A percentile compares a stretch with the other conserved stretches of the same genome.
Conservation (phyloP, 2,888 invertebrate species). For the Cyclophora albipunctata region DNA sequence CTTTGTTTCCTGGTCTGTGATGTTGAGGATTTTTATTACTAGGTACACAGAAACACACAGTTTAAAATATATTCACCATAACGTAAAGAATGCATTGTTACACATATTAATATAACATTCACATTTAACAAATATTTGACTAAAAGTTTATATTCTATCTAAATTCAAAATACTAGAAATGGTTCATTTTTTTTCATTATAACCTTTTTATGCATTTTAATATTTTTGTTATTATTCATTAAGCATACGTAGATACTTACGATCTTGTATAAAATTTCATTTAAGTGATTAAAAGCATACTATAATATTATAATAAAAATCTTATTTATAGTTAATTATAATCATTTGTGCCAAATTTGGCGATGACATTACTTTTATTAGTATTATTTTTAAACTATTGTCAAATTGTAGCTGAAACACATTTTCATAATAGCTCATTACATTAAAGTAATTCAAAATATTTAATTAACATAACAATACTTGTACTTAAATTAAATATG, state of each 20-base stretch:
- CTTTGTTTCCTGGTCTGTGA: background rate
- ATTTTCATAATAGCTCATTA: constrained; percentile 16
- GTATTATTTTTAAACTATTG: constrained; percentile 32
- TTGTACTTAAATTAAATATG: too few species aligned
- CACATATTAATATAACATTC: background rate
- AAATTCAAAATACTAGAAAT: constrained; percentile 9
- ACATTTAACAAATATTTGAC: constrained; percentile 9
- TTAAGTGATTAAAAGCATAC: constrained; percentile 18
- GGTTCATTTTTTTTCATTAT: constrained; percentile 1
- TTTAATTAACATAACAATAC: too few species aligned
- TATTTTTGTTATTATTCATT: constrained; percentile 5
- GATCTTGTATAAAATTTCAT: constrained; percentile 21
- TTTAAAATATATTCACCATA: too few species aligned
- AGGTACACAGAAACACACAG: too few species aligned
- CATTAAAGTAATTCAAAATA: constrained; percentile 23
- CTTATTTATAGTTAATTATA: constrained; percentile 9
- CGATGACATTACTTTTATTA: constrained; percentile 16
- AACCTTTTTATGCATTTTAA: background rate
- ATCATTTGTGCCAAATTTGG: constrained; percentile 18
- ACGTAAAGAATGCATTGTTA: too few species aligned
- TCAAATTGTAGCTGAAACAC: constrained; percentile 35
- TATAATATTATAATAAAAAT: constrained; percentile 9
- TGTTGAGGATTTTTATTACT: background rate
- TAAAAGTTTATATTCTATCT: constrained; percentile 14
- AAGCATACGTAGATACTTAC: constrained; percentile 10